A percentile compares a stretch with the other conserved stretches of the same genome.
phyloP scores from a whole-genome alignment of 1,140 invertebrate genomes.

The Globodera rostochiensis region DNA sequence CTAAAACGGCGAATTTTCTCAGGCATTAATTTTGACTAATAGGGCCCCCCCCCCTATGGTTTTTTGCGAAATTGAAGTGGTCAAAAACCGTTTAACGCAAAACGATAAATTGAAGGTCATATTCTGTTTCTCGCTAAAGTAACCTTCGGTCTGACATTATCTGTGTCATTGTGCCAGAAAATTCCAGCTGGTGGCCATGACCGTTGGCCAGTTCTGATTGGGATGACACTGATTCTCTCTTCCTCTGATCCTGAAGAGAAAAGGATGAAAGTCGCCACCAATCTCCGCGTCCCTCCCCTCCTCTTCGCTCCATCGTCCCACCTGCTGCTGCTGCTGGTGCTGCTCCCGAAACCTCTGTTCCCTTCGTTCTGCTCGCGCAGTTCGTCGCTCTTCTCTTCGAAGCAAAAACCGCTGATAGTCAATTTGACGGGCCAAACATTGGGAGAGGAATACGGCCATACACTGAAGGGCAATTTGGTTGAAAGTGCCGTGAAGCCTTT shows the following conservation, averaged over 20 bases:
- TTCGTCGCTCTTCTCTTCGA: constrained; percentile 57
- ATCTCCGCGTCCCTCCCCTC: neutral
- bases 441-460: constrained; percentile 55
- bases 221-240: no score
- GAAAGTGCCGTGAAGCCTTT: constrained; percentile 19
- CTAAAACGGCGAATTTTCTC: neutral
- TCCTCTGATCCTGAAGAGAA: no score
- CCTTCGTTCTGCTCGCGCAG: constrained; percentile 52
- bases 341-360: constrained; percentile 37
- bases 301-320: neutral
- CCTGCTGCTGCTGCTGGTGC: neutral
- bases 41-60: no score
- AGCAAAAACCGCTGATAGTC: constrained; percentile 63
- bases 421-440: constrained; percentile 63
- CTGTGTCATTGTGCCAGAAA: no score
- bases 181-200: no score
- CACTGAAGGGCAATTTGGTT: constrained; percentile 51
- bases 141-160: no score
- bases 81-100: no score
- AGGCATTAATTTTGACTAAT: neutral
- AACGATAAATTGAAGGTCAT: no score
- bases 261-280: neutral
- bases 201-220: no score
- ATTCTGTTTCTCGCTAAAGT: no score
- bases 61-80: no score